A percentile compares a stretch with the other conserved stretches of the same genome.
Evolutionary conservation across 1,140 invertebrate species (phyloP).

Genomic region (Phocides pigmalion): DNA sequence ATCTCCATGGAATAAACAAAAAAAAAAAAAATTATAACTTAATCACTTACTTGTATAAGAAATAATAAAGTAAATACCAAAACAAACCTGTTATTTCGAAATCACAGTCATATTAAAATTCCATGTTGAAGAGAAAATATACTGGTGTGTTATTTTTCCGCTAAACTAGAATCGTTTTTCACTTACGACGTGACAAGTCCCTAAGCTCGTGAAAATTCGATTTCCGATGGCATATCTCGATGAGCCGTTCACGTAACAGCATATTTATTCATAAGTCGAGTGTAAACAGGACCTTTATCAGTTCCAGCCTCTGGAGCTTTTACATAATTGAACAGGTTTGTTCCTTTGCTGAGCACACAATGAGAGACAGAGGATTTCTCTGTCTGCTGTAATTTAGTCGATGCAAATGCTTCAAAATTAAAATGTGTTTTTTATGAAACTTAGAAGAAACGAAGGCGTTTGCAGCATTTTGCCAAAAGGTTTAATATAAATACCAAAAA

Average conservation of each 20-base stretch:
- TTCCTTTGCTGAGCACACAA: conserved; percentile 4
- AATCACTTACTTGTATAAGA: too few species aligned
- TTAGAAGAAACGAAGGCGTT: too few species aligned
- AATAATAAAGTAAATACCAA: too few species aligned
- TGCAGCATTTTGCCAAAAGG: neutral
- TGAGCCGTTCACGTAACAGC: conserved; percentile 8
- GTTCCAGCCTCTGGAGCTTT: conserved; percentile 22
- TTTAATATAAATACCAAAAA: neutral
- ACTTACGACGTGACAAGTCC: neutral
- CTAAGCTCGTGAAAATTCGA: conserved; percentile 7
- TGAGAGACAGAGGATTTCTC: neutral
- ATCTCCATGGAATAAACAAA: too few species aligned
- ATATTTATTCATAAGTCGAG: conserved; percentile 38
- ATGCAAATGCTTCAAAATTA: too few species aligned
- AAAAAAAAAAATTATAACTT: too few species aligned
- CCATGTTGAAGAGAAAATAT: too few species aligned
- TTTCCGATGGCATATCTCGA: conserved; percentile 10
- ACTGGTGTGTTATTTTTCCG: too few species aligned
- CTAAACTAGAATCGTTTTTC: too few species aligned
- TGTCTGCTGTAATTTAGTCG: neutral
- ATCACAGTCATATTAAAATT: too few species aligned
- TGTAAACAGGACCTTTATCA: conserved; percentile 36
- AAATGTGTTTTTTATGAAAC: too few species aligned
- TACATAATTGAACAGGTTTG: conserved; percentile 40
- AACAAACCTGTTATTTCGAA: too few species aligned